A percentile compares a stretch with the other conserved stretches of the same genome.
Conservation (phyloP, 2,113 vertebrate species). For the Notarius lentiginosus region DNA sequence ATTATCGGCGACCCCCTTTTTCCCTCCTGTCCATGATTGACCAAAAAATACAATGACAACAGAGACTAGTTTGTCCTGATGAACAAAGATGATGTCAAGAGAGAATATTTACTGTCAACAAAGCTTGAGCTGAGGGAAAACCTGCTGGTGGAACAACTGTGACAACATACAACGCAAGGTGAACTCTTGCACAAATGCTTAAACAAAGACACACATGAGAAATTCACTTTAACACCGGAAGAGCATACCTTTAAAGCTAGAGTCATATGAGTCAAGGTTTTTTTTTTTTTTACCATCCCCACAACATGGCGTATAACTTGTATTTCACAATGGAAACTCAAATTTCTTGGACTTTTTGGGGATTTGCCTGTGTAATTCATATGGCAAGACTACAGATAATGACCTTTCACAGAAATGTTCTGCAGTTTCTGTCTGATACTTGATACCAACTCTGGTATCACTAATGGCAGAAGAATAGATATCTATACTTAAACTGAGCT, state of each 20-base stretch:
- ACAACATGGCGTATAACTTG: not conserved
- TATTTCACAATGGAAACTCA: not conserved
- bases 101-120: conserved; percentile 44
- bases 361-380: not conserved
- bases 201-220: not conserved
- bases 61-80: not conserved
- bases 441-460: not conserved
- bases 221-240: not conserved
- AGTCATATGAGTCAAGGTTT: not conserved
- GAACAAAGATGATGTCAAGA: conserved; percentile 6
- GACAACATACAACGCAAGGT: not conserved
- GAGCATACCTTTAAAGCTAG: not conserved
- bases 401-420: not conserved
- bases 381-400: not conserved
- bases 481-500: not conserved
- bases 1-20: conserved; percentile 29
- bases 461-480: not conserved
- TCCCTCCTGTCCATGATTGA: conserved; percentile 12
- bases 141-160: not conserved
- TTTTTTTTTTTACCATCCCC: not conserved
- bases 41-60: conserved; percentile 20
- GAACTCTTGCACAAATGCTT: not conserved
- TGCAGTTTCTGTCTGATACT: not conserved
- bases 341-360: not conserved
- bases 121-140: conserved; percentile 5